phyloP scores from a whole-genome alignment of 2,888 invertebrate species.

The Bruchidius siliquastri region DNA sequence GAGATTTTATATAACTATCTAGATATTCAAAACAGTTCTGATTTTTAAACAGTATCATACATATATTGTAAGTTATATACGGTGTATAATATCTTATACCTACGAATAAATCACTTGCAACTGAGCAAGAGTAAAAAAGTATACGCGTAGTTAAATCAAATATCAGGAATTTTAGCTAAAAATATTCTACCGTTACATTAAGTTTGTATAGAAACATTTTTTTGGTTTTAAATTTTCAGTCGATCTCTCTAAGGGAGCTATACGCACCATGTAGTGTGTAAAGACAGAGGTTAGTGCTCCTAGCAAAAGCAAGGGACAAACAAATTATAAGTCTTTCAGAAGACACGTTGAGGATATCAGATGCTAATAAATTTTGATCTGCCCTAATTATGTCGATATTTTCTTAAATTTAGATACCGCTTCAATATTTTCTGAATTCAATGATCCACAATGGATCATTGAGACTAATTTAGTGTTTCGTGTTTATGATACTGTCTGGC shows the following conservation, averaged over 20 bases:
- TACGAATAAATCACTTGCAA: constrained; percentile 25
- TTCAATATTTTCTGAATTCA: too few species aligned
- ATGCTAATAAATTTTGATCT: too few species aligned
- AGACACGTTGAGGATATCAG: too few species aligned
- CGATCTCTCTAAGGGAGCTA: neutral
- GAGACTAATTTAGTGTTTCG: too few species aligned
- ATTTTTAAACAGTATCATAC: constrained; percentile 20
- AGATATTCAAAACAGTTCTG: constrained; percentile 31
- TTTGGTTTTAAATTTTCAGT: constrained; percentile 3
- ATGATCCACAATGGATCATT: too few species aligned
- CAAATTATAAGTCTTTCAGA: neutral
- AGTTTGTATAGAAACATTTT: neutral
- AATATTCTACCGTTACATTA: neutral
- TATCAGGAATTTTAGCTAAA: constrained; percentile 12
- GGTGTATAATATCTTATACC: constrained; percentile 8
- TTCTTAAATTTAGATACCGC: too few species aligned
- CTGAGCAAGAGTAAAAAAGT: constrained; percentile 28
- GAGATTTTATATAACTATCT: constrained; percentile 25
- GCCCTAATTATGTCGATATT: too few species aligned
- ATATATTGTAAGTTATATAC: constrained; percentile 15
- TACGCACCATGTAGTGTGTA: neutral
- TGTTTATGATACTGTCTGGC: too few species aligned
- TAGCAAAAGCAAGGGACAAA: neutral
- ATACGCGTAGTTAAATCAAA: constrained; percentile 14
- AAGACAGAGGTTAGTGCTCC: neutral